Evolutionary conservation across 2,888 invertebrate genomes (phyloP), one percentile per base, ranked within the genome.

Genomic region (Mellilla xanthometata): DNA sequence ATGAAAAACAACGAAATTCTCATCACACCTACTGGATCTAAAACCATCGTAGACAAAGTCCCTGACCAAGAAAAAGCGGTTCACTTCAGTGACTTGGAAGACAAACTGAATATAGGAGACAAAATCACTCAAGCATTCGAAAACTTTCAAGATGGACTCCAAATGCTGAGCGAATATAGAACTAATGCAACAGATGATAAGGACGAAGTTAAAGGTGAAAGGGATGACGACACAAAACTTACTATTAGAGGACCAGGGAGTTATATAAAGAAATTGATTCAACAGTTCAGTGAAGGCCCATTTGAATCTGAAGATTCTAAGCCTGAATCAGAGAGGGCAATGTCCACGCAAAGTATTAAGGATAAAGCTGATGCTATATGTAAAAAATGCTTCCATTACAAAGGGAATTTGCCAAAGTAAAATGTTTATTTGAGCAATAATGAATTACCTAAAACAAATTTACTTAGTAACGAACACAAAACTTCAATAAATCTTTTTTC

Each of bases 301-400:
- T 83, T 86, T 48, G 88, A 87, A 8, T 58, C 51, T 2, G 87
- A 87, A 9, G 87, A 84, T 27, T 48, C 76, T 1, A 88, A 81
- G 23, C 79, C 82, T 0, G 87, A 90, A 54, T 64, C 81, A 8
- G 86, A 86, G 13, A 79, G 77, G 43, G 76, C 72, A 1, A 67
- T 80, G 40, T 68, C 81, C 2, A 73, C 80, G 12, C 56, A 51
- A 7, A 74, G 80, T 2, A 82, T 90, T 6, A 87, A 81, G 43
- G 80, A 87, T 28, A 84, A 67, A 53, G 90, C 90, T 7, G 89
- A 90, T 41, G 90, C 89, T 0, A 84, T 90, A 53, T 90, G 90
- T 59, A 90, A 89, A 63, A 90, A 90, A 65, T 90, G 90, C 50
- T 70, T 90, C 39, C 90, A 90, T 68, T 90, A 88, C 39, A 90